Conservation (phyloP, 2,113 vertebrate species). For the Rattus rattus region DNA sequence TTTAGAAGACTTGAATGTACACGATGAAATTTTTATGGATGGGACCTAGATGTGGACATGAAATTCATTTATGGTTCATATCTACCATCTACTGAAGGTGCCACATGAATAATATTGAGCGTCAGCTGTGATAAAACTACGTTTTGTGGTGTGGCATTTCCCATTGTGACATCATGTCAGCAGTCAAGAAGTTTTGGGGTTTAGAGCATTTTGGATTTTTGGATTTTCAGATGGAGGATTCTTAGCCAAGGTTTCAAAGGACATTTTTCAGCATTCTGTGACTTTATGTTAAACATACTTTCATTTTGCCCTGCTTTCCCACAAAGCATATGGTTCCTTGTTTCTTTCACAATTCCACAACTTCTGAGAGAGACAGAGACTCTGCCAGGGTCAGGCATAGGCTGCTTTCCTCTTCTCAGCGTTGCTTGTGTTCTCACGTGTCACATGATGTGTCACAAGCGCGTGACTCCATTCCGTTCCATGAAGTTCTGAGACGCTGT, state of each 20-base stretch:
- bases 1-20: background rate
- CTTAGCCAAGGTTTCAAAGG: conserved; percentile 39
- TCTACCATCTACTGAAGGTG: background rate
- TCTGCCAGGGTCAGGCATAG: background rate
- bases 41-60: background rate
- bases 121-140: background rate
- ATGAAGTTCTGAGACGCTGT: background rate
- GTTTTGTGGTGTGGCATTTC: background rate
- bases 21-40: background rate
- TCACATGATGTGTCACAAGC: background rate
- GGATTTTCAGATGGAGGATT: background rate
- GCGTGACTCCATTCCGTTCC: background rate
- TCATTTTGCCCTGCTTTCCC: conserved; percentile 42
- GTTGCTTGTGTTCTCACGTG: background rate
- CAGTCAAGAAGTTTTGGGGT: background rate
- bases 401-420: background rate
- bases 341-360: conserved; percentile 45
- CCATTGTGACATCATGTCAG: background rate
- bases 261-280: background rate
- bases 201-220: background rate
- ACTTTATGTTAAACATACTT: conserved; percentile 54
- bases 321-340: background rate
- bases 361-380: background rate
- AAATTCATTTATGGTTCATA: background rate
- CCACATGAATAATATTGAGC: background rate